phyloP scores from a whole-genome alignment of 1,140 invertebrate species.

The Lysiphlebus fabarum region DNA sequence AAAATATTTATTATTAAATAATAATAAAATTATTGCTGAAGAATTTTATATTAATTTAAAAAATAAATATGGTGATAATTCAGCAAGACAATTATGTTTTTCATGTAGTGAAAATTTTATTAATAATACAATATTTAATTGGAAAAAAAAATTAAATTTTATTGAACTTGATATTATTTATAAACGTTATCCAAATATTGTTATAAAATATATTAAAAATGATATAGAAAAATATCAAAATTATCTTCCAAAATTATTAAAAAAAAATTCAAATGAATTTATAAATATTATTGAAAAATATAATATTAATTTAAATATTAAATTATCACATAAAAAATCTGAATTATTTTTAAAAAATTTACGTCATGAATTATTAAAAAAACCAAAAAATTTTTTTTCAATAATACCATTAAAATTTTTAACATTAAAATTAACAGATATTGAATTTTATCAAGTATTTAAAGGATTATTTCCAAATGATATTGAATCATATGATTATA shows the following conservation, averaged over 20 bases:
- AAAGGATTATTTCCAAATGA: too few relatives aligned
- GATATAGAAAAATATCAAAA: not conserved
- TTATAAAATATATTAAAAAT: constrained; percentile 36
- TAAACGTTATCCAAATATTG: constrained; percentile 31
- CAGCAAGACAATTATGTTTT: constrained; percentile 21
- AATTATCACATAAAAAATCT: constrained; percentile 29
- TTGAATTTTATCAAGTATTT: too few relatives aligned
- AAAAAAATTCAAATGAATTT: constrained; percentile 3
- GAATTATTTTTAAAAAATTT: constrained; percentile 33
- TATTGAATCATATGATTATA: too few relatives aligned
- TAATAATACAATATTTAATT: constrained; percentile 11
- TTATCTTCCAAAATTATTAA: not conserved
- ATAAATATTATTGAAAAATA: not conserved
- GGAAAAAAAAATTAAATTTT: constrained; percentile 17
- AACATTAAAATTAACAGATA: too few relatives aligned
- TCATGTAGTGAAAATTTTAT: constrained; percentile 12
- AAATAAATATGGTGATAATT: constrained; percentile 22
- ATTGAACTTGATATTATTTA: constrained; percentile 26
- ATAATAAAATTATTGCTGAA: constrained; percentile 24
- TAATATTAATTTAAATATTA: not conserved
- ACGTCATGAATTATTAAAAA: too few relatives aligned
- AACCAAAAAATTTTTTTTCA: too few relatives aligned
- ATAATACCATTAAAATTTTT: too few relatives aligned
- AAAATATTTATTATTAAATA: constrained; percentile 10
- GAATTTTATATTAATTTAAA: constrained; percentile 29